Evolutionary conservation across 2,888 invertebrate species (phyloP), one percentile per base, ranked within the genome.

Genomic region (Gastracanthus pulcherrimus): DNA sequence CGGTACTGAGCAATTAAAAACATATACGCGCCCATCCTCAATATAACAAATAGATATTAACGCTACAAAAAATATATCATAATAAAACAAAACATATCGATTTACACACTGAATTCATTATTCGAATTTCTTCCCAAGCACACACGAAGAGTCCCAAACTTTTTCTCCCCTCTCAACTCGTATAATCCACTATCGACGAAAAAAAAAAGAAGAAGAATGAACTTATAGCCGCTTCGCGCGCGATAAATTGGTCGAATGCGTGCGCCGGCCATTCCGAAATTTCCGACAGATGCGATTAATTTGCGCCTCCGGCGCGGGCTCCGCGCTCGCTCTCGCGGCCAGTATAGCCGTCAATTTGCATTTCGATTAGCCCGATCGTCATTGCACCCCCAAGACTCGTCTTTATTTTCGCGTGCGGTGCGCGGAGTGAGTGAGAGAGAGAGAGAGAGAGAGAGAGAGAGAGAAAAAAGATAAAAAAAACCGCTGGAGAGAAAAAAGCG

Each of bases 271-370:
- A n/a, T n/a, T n/a, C 55, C 36, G 31, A 64, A 75, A 38, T 76
- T 69, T 48, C 75, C 69, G 66, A 80, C 70, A 81, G 79, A 62
- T 55, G 26, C 48, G 51, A 75, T 75, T 64, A 67, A 76, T 76
- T 58, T 29, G 48, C 45, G n/a, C 51, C 26, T 58, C 55, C 26
- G 26, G 51, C 5, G 48, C 41, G 19, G n/a, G n/a, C n/a, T n/a
- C n/a, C n/a, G n/a, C n/a, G n/a, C n/a, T n/a, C n/a, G n/a, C n/a
- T n/a, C n/a, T n/a, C n/a, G n/a, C n/a, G n/a, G 16, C 26, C 23
- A 29, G 55, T 1, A 11, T 6, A 3, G 26, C 3, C 31, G 62
- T n/a, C 62, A n/a, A 62, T 62, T 62, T 62, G 62, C 62, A 62
- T 62, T 62, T 62, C 62, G 62, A 62, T 62, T 62, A 34, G 45